Evolutionary conservation across 2,888 invertebrate genomes (phyloP).

Genomic region (Chaetogeoica ovagalla): DNA sequence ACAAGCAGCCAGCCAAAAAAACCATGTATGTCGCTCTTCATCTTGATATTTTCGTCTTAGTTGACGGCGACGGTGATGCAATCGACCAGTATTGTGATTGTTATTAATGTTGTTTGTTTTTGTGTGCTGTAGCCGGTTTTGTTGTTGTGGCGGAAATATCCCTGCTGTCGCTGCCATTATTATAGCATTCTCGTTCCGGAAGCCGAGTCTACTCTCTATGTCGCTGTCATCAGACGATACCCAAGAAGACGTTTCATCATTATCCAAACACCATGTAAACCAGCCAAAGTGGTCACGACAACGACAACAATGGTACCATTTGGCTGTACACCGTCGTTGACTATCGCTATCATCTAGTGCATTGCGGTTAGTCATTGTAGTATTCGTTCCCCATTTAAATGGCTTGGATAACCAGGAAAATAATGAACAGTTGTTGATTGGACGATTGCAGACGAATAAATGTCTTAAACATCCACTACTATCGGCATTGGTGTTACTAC

Average conservation of each 20-base stretch:
- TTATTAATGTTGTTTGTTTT: background rate
- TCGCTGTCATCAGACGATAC: constrained; percentile 41
- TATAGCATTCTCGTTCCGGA: constrained; percentile 29
- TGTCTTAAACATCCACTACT: constrained; percentile 4
- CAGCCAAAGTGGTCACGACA: background rate
- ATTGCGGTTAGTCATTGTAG: background rate
- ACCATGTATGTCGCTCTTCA: constrained; percentile 14
- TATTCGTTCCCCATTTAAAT: background rate
- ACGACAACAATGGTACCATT: background rate
- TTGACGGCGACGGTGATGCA: background rate
- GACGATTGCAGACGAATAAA: background rate
- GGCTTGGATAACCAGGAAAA: constrained; percentile 8
- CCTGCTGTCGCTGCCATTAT: constrained; percentile 19
- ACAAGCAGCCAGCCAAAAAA: constrained; percentile 26
- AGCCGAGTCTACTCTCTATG: constrained; percentile 19
- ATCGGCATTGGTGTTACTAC: background rate
- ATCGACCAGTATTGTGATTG: background rate
- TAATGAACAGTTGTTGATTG: background rate
- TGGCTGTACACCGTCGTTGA: background rate
- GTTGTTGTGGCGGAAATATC: background rate
- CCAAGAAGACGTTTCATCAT: background rate
- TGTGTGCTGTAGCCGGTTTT: background rate
- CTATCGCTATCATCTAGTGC: background rate
- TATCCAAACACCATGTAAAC: constrained; percentile 15
- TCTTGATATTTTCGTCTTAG: constrained; percentile 10